A percentile compares a stretch with the other conserved stretches of the same genome.
Evolutionary conservation across 2,888 invertebrate species (phyloP).

Genomic region (Listrodromus nycthemerus): DNA sequence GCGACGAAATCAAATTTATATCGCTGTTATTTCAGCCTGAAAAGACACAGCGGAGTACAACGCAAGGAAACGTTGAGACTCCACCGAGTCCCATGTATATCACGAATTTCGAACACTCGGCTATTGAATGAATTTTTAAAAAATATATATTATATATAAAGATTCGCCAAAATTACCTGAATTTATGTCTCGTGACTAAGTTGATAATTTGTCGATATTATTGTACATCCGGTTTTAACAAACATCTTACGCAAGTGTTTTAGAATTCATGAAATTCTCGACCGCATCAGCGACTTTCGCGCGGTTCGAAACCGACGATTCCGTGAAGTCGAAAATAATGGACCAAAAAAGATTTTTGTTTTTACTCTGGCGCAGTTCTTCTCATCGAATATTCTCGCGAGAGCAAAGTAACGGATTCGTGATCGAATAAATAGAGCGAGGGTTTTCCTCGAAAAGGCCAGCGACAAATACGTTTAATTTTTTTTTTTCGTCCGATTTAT

Average conservation of each 20-base stretch:
- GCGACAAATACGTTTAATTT: not conserved
- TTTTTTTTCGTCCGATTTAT: not conserved
- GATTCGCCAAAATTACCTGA: not conserved
- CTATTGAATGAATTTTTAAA: not conserved
- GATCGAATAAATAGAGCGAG: not conserved
- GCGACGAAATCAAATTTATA: slow-evolving; percentile 81
- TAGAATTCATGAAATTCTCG: not conserved
- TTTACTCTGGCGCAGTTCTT: not conserved
- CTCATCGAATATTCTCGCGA: not conserved
- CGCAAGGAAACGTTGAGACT: slow-evolving; percentile 7
- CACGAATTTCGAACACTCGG: not conserved
- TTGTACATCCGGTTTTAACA: not conserved
- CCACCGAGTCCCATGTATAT: not conserved
- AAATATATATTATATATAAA: not conserved
- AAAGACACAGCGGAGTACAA: slow-evolving; percentile 58
- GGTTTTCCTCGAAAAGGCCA: not conserved
- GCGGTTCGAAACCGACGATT: not conserved
- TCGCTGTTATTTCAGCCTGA: slow-evolving; percentile 75
- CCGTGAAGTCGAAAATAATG: not conserved
- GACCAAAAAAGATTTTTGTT: no score
- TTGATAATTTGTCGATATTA: slow-evolving; percentile 1
- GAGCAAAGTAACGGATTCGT: not conserved
- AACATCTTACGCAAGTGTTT: not conserved
- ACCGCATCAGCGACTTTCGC: not conserved
- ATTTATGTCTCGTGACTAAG: not conserved